Conservation (phyloP, 2,797 vertebrate species). For the Diglossa cyanea region DNA sequence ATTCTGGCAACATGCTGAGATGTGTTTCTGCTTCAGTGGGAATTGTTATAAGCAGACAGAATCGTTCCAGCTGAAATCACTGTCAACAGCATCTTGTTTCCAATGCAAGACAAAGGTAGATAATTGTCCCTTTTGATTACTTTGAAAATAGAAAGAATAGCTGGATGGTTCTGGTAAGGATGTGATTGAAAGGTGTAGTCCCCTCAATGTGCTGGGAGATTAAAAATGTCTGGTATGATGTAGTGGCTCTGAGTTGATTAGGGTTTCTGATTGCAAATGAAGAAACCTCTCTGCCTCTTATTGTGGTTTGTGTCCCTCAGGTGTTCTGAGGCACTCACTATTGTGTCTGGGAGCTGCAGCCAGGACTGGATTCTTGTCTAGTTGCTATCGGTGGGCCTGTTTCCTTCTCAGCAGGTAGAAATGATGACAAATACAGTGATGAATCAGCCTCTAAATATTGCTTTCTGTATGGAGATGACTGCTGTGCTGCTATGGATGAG, state of each 20-base stretch:
- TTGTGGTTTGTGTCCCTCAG: not conserved
- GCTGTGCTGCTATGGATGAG: constrained; percentile 19
- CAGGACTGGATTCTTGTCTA: not conserved
- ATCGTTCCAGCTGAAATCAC: not conserved
- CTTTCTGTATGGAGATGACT: constrained; percentile 22
- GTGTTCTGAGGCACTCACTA: not conserved
- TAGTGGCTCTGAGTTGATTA: not conserved
- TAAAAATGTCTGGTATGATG: not conserved
- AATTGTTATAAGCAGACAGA: not conserved
- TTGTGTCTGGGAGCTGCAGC: not conserved
- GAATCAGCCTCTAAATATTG: constrained; percentile 51
- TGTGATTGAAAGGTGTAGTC: not conserved
- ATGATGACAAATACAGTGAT: constrained; percentile 38
- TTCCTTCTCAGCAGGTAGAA: constrained; percentile 37
- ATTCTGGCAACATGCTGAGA: not conserved
- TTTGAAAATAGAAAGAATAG: not conserved
- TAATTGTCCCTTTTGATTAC: not conserved
- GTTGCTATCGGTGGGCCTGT: not conserved
- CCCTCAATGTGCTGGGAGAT: not conserved
- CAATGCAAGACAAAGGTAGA: not conserved
- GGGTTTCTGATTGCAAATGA: not conserved
- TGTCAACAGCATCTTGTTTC: not conserved
- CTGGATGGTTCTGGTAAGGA: not conserved
- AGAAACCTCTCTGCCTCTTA: not conserved
- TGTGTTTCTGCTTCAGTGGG: not conserved